Percentiles rank a stretch among this genome's conserved stretches.
phyloP scores from a whole-genome alignment of 2,113 vertebrate genomes.

The Sakesphorus luctuosus region DNA sequence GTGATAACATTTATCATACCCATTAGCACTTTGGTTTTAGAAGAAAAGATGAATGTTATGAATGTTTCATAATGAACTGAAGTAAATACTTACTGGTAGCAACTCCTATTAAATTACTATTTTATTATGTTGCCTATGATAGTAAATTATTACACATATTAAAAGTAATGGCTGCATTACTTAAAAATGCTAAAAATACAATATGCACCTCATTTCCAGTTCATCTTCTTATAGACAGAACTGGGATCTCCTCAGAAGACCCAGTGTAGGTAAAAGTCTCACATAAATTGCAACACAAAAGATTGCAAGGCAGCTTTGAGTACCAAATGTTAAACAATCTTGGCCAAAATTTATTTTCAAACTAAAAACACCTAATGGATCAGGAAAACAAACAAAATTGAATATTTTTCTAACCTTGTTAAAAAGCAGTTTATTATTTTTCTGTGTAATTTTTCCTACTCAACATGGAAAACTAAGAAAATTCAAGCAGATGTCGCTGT shows the following conservation, averaged over 20 bases:
- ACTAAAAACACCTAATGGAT: background rate
- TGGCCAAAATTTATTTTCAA: background rate
- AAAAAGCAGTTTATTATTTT: background rate
- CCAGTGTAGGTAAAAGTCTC: background rate
- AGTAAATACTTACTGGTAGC: background rate
- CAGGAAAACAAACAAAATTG: background rate
- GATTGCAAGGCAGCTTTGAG: background rate
- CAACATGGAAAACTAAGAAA: background rate
- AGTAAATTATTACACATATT: background rate
- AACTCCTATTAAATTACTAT: background rate
- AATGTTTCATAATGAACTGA: background rate
- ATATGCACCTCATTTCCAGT: background rate
- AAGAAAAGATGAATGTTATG: background rate
- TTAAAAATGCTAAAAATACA: background rate
- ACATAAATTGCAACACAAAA: background rate
- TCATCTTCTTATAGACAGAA: background rate
- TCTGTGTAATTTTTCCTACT: background rate
- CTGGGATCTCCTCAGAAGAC: background rate
- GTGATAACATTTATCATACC: background rate
- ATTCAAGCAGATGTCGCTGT: background rate
- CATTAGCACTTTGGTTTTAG: background rate
- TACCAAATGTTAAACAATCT: background rate
- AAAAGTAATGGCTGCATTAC: background rate
- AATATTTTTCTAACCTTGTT: background rate
- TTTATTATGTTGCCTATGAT: background rate